Percentiles rank a stretch among this genome's conserved stretches.
Evolutionary conservation across 2,113 vertebrate genomes (phyloP).

Genomic region (Mirounga angustirostris): DNA sequence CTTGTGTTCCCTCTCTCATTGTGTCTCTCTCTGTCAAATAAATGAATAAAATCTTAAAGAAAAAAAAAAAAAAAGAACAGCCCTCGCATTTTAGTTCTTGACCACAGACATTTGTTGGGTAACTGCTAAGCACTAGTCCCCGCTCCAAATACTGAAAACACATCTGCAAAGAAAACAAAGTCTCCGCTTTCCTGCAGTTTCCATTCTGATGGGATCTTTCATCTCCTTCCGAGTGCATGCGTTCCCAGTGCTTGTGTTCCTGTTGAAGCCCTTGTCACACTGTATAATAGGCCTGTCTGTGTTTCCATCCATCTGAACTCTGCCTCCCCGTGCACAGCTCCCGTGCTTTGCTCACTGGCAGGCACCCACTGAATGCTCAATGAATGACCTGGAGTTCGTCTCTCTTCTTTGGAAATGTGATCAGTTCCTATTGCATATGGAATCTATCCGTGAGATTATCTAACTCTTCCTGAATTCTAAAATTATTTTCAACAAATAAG

Average conservation of each 20-base stretch:
- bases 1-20: too few species aligned
- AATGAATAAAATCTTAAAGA: too few species aligned
- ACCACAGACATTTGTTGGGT: constrained; percentile 8
- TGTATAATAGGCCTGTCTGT: neutral
- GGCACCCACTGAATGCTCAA: neutral
- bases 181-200: neutral
- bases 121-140: neutral
- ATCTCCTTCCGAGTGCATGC: neutral
- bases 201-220: neutral
- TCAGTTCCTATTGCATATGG: neutral
- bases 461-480: constrained; percentile 16
- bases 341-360: neutral
- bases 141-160: neutral
- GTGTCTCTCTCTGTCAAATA: too few species aligned
- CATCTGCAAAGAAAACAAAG: neutral
- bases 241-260: neutral
- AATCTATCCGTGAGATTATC: neutral
- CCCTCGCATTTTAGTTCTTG: constrained; percentile 35
- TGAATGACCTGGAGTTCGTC: neutral
- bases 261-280: neutral
- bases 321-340: neutral
- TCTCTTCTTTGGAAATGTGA: neutral
- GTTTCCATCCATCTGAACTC: neutral
- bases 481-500: constrained; percentile 23
- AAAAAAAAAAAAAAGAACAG: neutral